Conservation (phyloP, 2,797 vertebrate species). For the Oceanodroma leucorhoa region DNA sequence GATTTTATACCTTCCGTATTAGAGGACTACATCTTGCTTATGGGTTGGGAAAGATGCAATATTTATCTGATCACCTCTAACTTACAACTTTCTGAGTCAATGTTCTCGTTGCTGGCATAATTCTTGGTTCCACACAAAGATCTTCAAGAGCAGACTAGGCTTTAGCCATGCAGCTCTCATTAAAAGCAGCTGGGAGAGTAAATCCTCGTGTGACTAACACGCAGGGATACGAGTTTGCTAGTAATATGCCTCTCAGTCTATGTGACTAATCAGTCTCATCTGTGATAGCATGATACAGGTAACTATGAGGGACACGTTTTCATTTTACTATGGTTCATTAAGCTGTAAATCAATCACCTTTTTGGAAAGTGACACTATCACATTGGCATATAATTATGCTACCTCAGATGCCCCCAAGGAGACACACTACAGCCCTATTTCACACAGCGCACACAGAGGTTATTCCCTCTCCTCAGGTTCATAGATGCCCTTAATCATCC, state of each 20-base stretch:
- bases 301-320: neutral
- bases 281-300: neutral
- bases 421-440: neutral
- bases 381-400: neutral
- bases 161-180: neutral
- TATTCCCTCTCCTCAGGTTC: neutral
- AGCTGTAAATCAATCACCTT: neutral
- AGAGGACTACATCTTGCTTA: neutral
- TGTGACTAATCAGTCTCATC: constrained; percentile 1
- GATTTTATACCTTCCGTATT: neutral
- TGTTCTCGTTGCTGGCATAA: neutral
- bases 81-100: neutral
- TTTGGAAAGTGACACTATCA: neutral
- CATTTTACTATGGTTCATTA: neutral
- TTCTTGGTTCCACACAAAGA: neutral
- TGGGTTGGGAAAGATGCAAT: neutral
- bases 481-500: neutral
- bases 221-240: neutral
- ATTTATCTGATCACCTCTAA: neutral
- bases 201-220: neutral
- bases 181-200: constrained; percentile 20
- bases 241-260: neutral
- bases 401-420: neutral
- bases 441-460: neutral
- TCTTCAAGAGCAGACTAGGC: neutral